phyloP scores from a whole-genome alignment of 2,113 vertebrate genomes.

The Boulengeromyrus knoepffleri region DNA sequence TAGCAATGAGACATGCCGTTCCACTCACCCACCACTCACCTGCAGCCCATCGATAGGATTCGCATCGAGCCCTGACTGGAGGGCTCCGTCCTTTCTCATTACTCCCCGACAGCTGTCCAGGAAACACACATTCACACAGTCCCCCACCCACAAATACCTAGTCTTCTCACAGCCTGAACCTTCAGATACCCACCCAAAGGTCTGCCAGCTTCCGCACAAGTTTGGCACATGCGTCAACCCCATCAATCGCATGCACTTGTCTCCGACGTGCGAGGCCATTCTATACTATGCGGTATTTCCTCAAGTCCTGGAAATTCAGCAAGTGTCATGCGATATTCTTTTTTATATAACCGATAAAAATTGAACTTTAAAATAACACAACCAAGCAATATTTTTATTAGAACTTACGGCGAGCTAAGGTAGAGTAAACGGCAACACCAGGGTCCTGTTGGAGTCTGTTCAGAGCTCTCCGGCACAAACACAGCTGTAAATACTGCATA shows the following conservation, averaged over 20 bases:
- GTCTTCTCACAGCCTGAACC: not conserved
- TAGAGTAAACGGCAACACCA: not conserved
- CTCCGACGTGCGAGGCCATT: not conserved
- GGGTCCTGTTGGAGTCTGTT: not conserved
- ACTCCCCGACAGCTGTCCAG: not conserved
- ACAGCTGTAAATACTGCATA: not conserved
- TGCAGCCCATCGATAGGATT: not conserved
- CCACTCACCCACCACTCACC: not conserved
- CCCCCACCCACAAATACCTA: not conserved
- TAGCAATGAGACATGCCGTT: not conserved
- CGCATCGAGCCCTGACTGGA: not conserved
- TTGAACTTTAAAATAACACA: not conserved
- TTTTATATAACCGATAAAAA: not conserved
- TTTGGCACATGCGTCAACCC: not conserved
- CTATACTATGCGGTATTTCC: not conserved
- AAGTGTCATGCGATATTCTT: not conserved
- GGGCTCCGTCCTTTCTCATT: not conserved
- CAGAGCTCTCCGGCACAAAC: not conserved
- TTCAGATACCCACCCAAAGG: not conserved
- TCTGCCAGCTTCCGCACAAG: not conserved
- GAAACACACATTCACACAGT: not conserved
- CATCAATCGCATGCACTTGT: not conserved
- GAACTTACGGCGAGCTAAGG: no score
- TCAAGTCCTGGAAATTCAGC: not conserved
- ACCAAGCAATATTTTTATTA: not conserved